Conservation (phyloP, 2,797 vertebrate genomes). For the Sitta carolinensis region DNA sequence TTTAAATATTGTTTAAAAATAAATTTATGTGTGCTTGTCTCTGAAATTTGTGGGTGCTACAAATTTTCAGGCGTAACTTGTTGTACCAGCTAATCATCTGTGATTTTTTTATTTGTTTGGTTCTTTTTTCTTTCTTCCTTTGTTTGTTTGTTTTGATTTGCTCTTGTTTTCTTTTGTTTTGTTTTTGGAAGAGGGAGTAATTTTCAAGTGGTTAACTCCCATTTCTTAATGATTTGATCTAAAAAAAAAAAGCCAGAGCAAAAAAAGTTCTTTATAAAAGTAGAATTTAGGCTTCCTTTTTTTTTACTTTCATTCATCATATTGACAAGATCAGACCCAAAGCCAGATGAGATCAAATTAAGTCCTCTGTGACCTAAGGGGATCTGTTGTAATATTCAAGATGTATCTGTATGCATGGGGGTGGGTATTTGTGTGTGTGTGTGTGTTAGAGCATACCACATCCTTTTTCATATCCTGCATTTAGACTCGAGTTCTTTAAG, state of each 20-base stretch:
- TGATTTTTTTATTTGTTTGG: not conserved
- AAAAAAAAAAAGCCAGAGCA: not conserved
- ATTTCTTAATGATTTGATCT: not conserved
- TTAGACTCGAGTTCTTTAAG: not conserved
- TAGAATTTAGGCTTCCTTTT: fast-evolving
- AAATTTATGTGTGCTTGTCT: not conserved
- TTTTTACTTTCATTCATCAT: not conserved
- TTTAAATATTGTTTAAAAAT: not conserved
- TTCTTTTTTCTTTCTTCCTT: fast-evolving
- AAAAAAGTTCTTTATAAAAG: not conserved
- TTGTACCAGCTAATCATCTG: not conserved
- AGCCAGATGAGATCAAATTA: not conserved
- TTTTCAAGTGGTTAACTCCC: not conserved
- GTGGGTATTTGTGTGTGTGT: fast-evolving
- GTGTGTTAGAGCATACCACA: not conserved
- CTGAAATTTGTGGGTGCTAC: not conserved
- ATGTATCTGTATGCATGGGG: not conserved
- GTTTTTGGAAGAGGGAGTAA: fast-evolving
- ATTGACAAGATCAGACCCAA: not conserved
- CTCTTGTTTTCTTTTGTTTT: not conserved
- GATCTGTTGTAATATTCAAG: not conserved
- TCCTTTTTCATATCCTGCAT: not conserved
- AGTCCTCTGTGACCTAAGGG: not conserved
- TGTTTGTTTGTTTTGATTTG: not conserved
- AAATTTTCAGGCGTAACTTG: not conserved